Evolutionary conservation across 2,113 vertebrate species (phyloP), one percentile per base, ranked within the genome.

Genomic region (Physeter macrocephalus): DNA sequence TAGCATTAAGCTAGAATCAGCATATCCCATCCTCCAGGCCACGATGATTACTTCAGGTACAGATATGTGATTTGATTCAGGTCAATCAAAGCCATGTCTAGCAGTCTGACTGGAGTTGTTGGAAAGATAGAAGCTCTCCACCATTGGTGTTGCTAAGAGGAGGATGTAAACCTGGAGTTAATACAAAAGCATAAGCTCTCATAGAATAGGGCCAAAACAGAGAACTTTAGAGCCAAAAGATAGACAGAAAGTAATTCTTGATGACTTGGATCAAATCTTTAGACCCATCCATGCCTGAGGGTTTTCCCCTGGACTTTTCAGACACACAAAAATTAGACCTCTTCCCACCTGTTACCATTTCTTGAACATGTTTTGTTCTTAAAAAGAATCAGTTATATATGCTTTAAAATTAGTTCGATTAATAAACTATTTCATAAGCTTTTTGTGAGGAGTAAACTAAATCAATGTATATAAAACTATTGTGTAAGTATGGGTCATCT

Each of bases 371-470:
- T 72, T 39, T 49, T 89, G 39, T 67, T 91, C 15, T 96, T 39
- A 29, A 88, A 83, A 39, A 67, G 66, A 31, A 52, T 14, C 10
- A 34, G 5, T 61, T 93, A 86, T 72, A 11, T 72, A n/a, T 89
- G 36, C 41, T 91, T 27, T 71, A 66, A 75, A 23, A 54, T 71
- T 29, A 84, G 0, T 10, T 4, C n/a, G 20, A 67, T 66, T 93
- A 83, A 78, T 62, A 93, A 92, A 41, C 5, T 52, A 41, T 66
- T 72, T 90, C 10, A 49, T 86, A 27, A 61, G 2, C 83, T 36
- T 89, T 95, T 93, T 83, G 6, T 90, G 61, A 94, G 23, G 34
- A 83, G 9, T 75, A 46, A 83, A 90, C 72, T 83, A 59, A 96
- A 52, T 83, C n/a, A 36, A 39, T 74, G 2, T 88, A 27, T 52